phyloP scores from a whole-genome alignment of 2,113 vertebrate species.

The Phodopus roborovskii region DNA sequence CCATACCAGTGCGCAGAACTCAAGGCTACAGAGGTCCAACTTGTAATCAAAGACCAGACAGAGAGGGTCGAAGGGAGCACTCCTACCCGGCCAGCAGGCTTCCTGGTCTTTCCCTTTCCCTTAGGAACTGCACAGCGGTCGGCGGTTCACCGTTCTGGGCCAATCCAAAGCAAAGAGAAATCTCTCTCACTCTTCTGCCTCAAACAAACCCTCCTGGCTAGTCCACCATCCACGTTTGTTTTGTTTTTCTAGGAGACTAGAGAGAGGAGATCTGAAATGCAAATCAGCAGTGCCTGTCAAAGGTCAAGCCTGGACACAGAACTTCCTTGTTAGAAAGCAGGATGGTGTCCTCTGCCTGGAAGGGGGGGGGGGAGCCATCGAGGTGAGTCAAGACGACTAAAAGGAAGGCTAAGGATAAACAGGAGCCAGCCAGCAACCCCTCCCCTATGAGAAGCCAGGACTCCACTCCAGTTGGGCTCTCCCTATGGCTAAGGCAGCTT shows the following conservation, averaged over 20 bases:
- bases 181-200: background rate
- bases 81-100: background rate
- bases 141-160: background rate
- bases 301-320: background rate
- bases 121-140: background rate
- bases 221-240: background rate
- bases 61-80: background rate
- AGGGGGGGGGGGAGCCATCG: background rate
- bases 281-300: background rate
- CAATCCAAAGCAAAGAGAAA: conserved; percentile 6
- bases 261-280: background rate
- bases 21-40: background rate
- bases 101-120: background rate
- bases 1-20: background rate
- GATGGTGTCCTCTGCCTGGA: background rate
- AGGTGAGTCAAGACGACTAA: background rate
- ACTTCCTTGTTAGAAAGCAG: background rate
- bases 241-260: background rate
- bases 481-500: accelerated
- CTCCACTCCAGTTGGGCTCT: background rate
- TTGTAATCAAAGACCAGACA: too few species aligned
- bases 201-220: background rate
- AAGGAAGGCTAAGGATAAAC: background rate
- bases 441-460: background rate
- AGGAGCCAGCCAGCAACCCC: background rate